Evolutionary conservation across 2,797 vertebrate species (phyloP).

Genomic region (Phyllotis vaccarum): DNA sequence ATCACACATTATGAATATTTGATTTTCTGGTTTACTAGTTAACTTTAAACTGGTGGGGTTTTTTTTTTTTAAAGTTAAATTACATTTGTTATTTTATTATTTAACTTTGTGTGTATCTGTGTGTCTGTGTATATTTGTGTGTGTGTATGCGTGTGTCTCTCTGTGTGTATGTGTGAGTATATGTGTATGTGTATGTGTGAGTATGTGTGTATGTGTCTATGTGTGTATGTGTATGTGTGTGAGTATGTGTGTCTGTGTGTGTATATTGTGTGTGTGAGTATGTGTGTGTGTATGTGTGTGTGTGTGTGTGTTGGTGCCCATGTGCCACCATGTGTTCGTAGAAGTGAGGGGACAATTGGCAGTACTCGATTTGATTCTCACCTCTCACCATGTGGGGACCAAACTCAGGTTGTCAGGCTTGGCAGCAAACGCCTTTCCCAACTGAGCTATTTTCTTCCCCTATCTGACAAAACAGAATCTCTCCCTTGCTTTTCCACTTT

Average conservation of each 20-base stretch:
- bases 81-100: neutral
- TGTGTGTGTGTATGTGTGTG: neutral
- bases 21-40: constrained; percentile 27
- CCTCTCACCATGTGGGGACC: neutral
- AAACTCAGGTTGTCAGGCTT: neutral
- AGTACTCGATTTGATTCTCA: neutral
- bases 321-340: neutral
- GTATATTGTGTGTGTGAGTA: no score
- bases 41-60: neutral
- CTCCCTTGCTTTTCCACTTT: neutral
- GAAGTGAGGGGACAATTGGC: neutral
- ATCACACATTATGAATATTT: constrained; percentile 30
- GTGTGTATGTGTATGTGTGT: neutral
- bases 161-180: neutral
- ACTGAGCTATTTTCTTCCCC: neutral
- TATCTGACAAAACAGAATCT: no score
- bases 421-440: neutral
- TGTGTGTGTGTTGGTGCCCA: neutral
- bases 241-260: neutral
- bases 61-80: neutral
- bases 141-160: no score
- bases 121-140: neutral
- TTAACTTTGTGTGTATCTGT: neutral
- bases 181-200: neutral
- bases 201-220: neutral